Evolutionary conservation across 1,140 invertebrate species (phyloP).

Genomic region (Neodiprion pinetum): DNA sequence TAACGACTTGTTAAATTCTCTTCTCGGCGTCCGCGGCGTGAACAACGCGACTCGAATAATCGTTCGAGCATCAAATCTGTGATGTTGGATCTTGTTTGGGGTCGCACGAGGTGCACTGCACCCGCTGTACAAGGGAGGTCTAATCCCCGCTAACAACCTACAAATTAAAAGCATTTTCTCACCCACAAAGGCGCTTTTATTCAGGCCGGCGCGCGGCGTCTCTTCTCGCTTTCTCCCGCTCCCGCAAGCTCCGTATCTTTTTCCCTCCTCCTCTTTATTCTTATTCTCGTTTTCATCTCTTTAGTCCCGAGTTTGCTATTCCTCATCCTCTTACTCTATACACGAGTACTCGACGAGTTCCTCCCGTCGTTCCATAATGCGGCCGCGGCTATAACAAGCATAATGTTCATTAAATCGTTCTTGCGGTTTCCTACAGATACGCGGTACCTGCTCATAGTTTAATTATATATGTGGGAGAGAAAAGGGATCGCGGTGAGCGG

Average conservation of each 20-base stretch:
- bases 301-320: neutral
- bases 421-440: too few species aligned
- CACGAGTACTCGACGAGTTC: slow-evolving; percentile 1
- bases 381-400: slow-evolving; percentile 33
- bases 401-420: slow-evolving; percentile 46
- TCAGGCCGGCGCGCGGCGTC: slow-evolving; percentile 11
- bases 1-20: too few species aligned
- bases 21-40: too few species aligned
- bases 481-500: slow-evolving; percentile 8
- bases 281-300: neutral
- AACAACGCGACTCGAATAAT: too few species aligned
- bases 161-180: slow-evolving; percentile 42
- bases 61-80: too few species aligned
- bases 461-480: neutral
- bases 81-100: neutral
- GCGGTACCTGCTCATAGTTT: too few species aligned
- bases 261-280: neutral
- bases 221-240: slow-evolving; percentile 6
- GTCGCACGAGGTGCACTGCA: neutral
- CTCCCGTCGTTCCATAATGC: slow-evolving; percentile 30
- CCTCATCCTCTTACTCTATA: slow-evolving; percentile 19
- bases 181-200: slow-evolving; percentile 39
- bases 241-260: neutral
- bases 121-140: slow-evolving; percentile 14
- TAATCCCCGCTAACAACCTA: slow-evolving; percentile 41